These are phyloP conservation scores for Vireo griseus DNA, from an alignment of 2,797 vertebrate genomes.

Conservation along the genomic window DNA sequence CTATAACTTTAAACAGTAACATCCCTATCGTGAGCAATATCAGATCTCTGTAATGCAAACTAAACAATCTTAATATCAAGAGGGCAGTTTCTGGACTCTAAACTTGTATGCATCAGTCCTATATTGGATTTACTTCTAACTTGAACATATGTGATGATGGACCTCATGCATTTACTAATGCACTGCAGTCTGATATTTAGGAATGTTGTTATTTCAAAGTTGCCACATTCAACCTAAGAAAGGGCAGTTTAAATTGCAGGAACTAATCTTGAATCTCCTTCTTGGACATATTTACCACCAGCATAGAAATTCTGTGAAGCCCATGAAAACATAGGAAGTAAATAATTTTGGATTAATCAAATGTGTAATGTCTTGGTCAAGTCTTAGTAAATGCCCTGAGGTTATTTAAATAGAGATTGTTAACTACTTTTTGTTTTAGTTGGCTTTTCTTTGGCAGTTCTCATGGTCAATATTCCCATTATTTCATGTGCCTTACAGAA, in stretches of 20 bases:
- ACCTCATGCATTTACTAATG: neutral
- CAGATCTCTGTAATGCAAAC: neutral
- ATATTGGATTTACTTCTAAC: neutral
- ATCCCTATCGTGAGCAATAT: neutral
- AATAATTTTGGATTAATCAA: neutral
- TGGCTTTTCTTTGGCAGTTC: neutral
- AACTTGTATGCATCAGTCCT: neutral
- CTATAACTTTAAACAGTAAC: neutral
- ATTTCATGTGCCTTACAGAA: neutral
- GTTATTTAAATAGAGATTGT: neutral
- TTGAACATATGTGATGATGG: neutral
- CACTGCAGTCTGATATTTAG: neutral
- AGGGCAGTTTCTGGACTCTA: neutral
- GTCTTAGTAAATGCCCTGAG: neutral
- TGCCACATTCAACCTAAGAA: neutral
- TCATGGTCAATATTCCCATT: accelerated
- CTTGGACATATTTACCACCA: neutral
- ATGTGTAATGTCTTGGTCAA: neutral
- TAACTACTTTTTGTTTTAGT: neutral
- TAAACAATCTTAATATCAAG: neutral
- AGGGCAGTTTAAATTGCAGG: neutral
- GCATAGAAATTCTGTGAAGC: neutral
- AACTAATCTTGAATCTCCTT: neutral
- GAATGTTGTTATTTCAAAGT: neutral
- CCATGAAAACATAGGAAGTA: neutral